Evolutionary conservation across 2,888 invertebrate species (phyloP), one percentile per base, ranked within the genome.

Genomic region (Drosophila ezoana): DNA sequence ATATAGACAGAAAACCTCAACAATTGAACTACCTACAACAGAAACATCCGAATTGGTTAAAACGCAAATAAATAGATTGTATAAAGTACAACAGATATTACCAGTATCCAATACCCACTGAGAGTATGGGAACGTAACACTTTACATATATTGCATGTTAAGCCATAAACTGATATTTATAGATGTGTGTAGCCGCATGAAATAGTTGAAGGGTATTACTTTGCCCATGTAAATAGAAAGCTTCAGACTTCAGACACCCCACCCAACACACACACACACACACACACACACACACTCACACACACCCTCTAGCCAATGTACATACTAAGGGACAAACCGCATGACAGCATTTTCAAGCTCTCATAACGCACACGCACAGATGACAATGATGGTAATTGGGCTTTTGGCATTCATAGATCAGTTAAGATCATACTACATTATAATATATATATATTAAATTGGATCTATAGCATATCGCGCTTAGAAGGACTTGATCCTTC

Each of bases 1-100:
- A 71, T 52, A 76, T 51, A 70, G 54, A 63, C 76, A 65, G 65
- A 60, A 37, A 76, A 74, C 74, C 74, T 74, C 74, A 72, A 64
- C 45, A 62, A 74, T 76, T 60, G 60, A 74, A 76, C 65, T 74
- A 74, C 72, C 73, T 74, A 74, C 32, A 76, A 57, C 43, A 68
- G 14, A 41, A 38, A 47, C 35, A 52, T 28, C 57, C 59, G 47
- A 35, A 75, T 69, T 72, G 63, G 53, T 51, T 54, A 58, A 70
- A 35, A 10, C 1, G 1, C 14, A 37, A 40, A 40, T 11, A 37
- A 23, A 43, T 35, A 58, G 48, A 45, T 48, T 62, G 62, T 62
- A 62, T 49, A 58, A 43, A 59, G 48, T 40, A 33, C 11, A 8
- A 47, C 6, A 28, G 35, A 14, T 16, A 40, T 10, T n/a, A 47